Evolutionary conservation across 2,797 vertebrate species (phyloP), one percentile per base, ranked within the genome.

Genomic region (Molossus molossus): DNA sequence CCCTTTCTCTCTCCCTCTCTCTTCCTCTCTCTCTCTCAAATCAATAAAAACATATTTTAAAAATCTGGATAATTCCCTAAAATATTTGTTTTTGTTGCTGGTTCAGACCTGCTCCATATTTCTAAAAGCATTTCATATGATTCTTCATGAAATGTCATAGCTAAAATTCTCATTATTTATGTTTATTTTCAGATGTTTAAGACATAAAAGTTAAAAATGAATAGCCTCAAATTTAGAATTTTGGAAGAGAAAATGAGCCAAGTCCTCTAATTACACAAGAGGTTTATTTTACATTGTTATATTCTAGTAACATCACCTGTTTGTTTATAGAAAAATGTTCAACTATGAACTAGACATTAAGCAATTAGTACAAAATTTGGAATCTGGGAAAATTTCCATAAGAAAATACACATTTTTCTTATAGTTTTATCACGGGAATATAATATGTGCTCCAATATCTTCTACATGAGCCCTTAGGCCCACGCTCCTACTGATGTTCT

Each of bases 211-310:
- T 4, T 50, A 79, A 45, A 87, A 91, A 76, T 50, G 5, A 93
- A 96, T 94, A 92, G 9, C 62, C 15, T 97, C 37, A 53, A 91
- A 91, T 94, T 90, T 89, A 92, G 21, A 5, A 92, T 53, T 94
- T 83, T 37, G 1, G n/a, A 90, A 92, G 21, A 13, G 75, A 72
- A 93, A 33, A 37, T 69, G 75, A 77, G 7, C 48, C 79, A 90
- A 72, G 14, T 69, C 45, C 25, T 84, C 18, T 77, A 92, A 80
- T 88, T 84, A 91, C 89, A 85, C 0, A 93, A 65, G 76, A 85
- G 0, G 9, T 12, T 72, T 57, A 53, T 79, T 91, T 84, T 91
- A 83, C 21, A 62, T 45, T 33, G n/a, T 23, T 67, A 45, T n/a
- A 65, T 91, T 73, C 91, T 91, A 93, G 94, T 77, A 86, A 37